Evolutionary conservation across 2,113 vertebrate species (phyloP), one percentile per base, ranked within the genome.

Genomic region (Menura novaehollandiae): DNA sequence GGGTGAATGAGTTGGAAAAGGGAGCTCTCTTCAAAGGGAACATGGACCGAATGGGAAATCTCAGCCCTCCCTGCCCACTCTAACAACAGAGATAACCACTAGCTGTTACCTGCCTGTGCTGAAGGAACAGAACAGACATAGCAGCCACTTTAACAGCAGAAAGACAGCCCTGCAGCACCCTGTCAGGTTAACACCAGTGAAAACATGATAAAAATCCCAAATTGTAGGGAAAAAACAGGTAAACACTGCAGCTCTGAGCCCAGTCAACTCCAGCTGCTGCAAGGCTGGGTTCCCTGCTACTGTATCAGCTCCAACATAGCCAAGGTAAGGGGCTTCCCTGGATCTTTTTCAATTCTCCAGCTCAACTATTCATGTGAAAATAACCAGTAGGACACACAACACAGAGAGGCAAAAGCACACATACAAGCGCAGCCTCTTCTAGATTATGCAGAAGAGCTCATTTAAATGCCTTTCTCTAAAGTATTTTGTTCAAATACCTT

Each of bases 401-500:
- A 49, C 17, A 80, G 88, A n/a, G 27, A 92, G 47, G 18, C 52
- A 94, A 56, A 89, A 82, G 24, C 44, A 55, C 13, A 47, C 2
- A 32, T 9, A 44, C 20, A 55, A 43, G 53, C 1, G 1, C 6
- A 91, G 18, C 16, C n/a, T 67, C 64, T n/a, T 73, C 53, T 20
- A 47, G 13, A 63, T 63, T 35, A 66, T 3, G 23, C 37, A 82
- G 4, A 4, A 72, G 20, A 82, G 26, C 26, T 67, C 39, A 62
- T 46, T 55, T 37, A n/a, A 71, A 39, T 23, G 28, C 15, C 33
- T 78, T 53, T 78, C 46, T 78, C 78, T 43, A 27, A 69, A 51
- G 32, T 14, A 52, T 24, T 87, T 68, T 64, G 68, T 67, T 81
- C 63, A 95, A 90, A 87, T 98, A 99, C 99, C 99, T 99, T 99